Evolutionary conservation across 1,140 invertebrate species (phyloP), one percentile per base, ranked within the genome.

Genomic region (Watersipora subatra): DNA sequence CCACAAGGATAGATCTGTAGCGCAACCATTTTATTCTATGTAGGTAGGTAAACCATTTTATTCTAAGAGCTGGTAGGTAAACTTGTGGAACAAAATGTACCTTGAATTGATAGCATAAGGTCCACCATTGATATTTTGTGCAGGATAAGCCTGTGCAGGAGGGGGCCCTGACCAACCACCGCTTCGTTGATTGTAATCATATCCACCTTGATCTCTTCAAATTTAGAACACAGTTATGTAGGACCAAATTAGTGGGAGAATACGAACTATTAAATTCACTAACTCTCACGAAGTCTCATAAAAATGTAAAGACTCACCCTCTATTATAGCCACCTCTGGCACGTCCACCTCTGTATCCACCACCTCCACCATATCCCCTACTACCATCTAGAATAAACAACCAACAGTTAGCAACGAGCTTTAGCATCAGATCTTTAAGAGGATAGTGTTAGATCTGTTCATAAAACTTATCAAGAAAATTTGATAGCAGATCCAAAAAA

Each of bases 391-490:
- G 25, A 28, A 62, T 26, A 17, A 24, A 15, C 22, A 28, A 20
- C 20, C 58, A 62, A 19, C 56, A 58, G 57, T 62, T 61, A 46
- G 46, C 28, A 62, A 26, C 28, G 25, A 28, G 28, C 24, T 46
- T 46, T 27, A 19, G 59, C 20, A 24, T 26, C 19, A 12, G 19
- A 7, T 28, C 29, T 56, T 46, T 24, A 55, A 46, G 15, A 25
- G 58, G 28, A 62, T 61, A 29, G 25, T 22, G 12, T 63, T 64
- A n/a, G 69, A 62, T 17, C 76, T 72, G n/a, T 75, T 72, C 12
- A 69, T 66, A 20, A 75, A 69, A 22, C 70, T 73, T 59, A 75
- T 74, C 75, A 75, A 77, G 15, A 74, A 68, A 25, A 71, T 68
- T 22, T 66, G 66, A 46, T 69, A 70, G n/a, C 56, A 58, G 12